Conservation (phyloP, 2,888 invertebrate genomes). For the Drosophila buzzatii region DNA sequence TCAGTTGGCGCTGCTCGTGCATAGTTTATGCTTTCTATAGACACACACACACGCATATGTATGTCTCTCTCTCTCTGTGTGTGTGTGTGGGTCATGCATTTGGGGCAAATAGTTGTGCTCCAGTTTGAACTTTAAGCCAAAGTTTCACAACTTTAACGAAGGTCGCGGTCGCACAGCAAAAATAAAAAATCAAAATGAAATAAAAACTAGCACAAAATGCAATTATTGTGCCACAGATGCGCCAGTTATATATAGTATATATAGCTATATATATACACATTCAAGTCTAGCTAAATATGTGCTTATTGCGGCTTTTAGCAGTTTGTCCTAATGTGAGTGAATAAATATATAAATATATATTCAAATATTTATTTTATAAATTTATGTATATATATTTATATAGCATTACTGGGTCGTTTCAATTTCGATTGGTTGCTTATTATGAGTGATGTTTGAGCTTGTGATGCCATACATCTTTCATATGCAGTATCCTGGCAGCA, state of each 20-base stretch:
- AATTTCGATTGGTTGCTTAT: neutral
- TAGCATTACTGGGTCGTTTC: neutral
- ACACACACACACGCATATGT: slow-evolving; percentile 13
- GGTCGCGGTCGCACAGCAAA: slow-evolving; percentile 67
- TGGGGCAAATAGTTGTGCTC: slow-evolving; percentile 82
- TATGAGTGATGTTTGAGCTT: neutral
- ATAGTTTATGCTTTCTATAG: slow-evolving; percentile 47
- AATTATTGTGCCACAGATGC: slow-evolving; percentile 56
- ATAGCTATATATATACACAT: slow-evolving; percentile 4
- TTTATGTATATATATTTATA: neutral
- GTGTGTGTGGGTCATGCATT: slow-evolving; percentile 50
- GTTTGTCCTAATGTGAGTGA: neutral
- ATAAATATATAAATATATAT: no score
- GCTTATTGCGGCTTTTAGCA: neutral
- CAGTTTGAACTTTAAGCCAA: slow-evolving; percentile 77
- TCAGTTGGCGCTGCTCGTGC: slow-evolving; percentile 52
- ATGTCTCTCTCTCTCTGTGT: neutral
- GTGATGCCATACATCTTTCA: neutral
- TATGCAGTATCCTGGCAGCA: neutral
- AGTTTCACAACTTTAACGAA: slow-evolving; percentile 78
- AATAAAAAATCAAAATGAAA: neutral
- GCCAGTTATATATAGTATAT: slow-evolving; percentile 12
- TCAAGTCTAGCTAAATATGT: neutral
- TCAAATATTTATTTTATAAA: no score
- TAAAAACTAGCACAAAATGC: slow-evolving; percentile 62